These are phyloP conservation scores for Eubasilissa splendida DNA, from an alignment of 2,888 invertebrate species.

Conservation along the genomic window DNA sequence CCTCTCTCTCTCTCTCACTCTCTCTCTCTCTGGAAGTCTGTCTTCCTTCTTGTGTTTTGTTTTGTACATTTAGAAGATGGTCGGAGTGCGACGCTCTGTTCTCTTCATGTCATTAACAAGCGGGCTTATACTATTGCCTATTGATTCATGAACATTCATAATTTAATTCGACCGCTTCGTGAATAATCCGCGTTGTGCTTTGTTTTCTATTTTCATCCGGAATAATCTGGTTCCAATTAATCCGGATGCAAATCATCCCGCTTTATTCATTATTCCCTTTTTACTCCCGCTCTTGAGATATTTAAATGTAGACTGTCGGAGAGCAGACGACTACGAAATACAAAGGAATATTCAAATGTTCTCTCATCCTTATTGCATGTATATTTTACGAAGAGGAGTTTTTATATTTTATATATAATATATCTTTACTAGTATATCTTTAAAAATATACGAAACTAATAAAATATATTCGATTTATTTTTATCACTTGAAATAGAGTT, in stretches of 20 bases:
- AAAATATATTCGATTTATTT: too few relatives aligned
- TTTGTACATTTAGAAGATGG: neutral
- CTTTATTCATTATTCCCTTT: neutral
- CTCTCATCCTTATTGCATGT: too few relatives aligned
- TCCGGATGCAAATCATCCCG: neutral
- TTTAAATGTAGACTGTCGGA: neutral
- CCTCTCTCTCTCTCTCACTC: too few relatives aligned
- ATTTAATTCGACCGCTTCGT: too few relatives aligned
- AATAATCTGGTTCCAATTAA: neutral
- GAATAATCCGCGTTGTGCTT: too few relatives aligned
- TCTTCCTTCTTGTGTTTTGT: neutral
- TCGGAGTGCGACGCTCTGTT: neutral
- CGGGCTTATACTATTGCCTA: neutral
- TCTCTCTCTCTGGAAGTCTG: neutral
- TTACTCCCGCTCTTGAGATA: constrained; percentile 1
- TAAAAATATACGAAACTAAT: too few relatives aligned
- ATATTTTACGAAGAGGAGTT: too few relatives aligned
- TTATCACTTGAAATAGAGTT: too few relatives aligned
- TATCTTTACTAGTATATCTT: too few relatives aligned
- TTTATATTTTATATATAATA: too few relatives aligned
- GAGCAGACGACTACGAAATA: neutral
- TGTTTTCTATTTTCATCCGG: too few relatives aligned
- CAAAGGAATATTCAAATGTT: constrained; percentile 2
- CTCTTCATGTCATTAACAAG: neutral
- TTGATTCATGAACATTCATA: too few relatives aligned